phyloP scores from a whole-genome alignment of 1,140 invertebrate genomes.

The Pinna nobilis region DNA sequence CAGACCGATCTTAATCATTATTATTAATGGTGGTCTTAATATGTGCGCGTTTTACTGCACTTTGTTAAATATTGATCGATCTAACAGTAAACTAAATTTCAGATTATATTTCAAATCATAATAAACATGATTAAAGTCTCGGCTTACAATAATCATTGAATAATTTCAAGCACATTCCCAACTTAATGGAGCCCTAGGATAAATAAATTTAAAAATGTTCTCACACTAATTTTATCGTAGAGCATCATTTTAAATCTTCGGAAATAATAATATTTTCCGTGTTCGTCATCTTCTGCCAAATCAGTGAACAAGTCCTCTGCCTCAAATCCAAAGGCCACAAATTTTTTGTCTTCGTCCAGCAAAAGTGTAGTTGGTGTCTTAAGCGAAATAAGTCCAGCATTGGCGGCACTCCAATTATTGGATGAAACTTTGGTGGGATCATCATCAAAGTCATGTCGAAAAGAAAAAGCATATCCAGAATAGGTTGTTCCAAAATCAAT shows the following conservation, averaged over 20 bases:
- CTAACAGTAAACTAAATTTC: too few relatives aligned
- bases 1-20: too few relatives aligned
- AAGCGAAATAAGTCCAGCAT: neutral
- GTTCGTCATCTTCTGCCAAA: constrained; percentile 21
- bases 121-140: too few relatives aligned
- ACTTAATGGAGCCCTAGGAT: too few relatives aligned
- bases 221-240: too few relatives aligned
- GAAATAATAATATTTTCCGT: constrained; percentile 26
- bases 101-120: too few relatives aligned
- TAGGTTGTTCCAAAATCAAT: constrained; percentile 42
- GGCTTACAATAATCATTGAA: too few relatives aligned
- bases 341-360: constrained; percentile 7
- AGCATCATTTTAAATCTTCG: constrained; percentile 37
- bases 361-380: constrained; percentile 32
- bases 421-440: constrained; percentile 23
- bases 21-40: too few relatives aligned
- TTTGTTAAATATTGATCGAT: too few relatives aligned
- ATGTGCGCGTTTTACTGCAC: too few relatives aligned
- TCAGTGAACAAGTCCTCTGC: constrained; percentile 36
- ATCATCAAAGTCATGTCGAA: constrained; percentile 28
- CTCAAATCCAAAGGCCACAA: constrained; percentile 30
- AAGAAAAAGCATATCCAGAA: constrained; percentile 38
- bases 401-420: constrained; percentile 15
- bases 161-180: too few relatives aligned
- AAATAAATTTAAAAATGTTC: too few relatives aligned